Base-by-base conservation (phyloP, 2,113 vertebrate species). In the Noturus placidus region DNA sequence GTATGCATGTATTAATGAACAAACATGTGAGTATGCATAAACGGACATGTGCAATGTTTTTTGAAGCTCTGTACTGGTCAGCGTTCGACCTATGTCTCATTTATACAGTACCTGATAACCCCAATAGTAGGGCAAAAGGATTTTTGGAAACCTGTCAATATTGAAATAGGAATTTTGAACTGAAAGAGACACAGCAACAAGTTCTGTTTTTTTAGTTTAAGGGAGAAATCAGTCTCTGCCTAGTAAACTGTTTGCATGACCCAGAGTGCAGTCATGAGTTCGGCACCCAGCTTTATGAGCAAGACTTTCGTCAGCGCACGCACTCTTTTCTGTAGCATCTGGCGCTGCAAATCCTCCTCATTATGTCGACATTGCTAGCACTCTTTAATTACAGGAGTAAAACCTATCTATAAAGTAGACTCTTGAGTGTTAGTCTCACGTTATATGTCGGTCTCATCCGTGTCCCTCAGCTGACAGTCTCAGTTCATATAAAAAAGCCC, bases 371-470 rank as follows among this genome's bases (percentile, higher is more conserved):
- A 27, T 59, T 72, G 15, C 33, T 42, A 69, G 25, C 14, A 35
- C 33, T 81, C 20, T 69, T 56, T 87, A 87, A 87, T 87, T 82
- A 82, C 65, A 82, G 52, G 22, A 57, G 57, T n/a, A 30, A 52
- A 46, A 35, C 84, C 42, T 76, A 9, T 50, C 57, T 86, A 38
- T 65, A 52, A 86, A n/a, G 42, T 22, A 61, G 57, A 63, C 57
- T 86, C 4, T 42, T 25, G 59, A 85, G 59, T 63, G 56, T 50
- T 50, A 30, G 35, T 17, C 54, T 81, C 78, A 35, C 13, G 2
- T 63, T 82, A n/a, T 54, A 54, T 54, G 76, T 54, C 35, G 78
- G 27, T 50, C 20, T 80, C 17, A 4, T 80, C 30, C 9, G 3
- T 30, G 52, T 10, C 52, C n/a, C 11, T 80, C 52, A 56, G 52